Conservation (phyloP, 2,113 vertebrate species). For the Microtus oregoni region DNA sequence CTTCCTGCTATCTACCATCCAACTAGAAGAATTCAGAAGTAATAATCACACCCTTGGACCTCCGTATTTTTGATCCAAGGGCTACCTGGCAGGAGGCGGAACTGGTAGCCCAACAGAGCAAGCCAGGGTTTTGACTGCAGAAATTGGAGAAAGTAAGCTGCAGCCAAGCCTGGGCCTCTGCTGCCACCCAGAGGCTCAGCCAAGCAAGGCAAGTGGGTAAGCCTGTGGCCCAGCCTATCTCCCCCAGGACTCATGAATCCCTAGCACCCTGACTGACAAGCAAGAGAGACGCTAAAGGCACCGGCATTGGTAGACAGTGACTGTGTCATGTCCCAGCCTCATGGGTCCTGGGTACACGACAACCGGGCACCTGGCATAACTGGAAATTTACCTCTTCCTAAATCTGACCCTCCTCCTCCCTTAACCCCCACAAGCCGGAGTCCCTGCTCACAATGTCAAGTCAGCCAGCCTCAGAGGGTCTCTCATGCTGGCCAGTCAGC, state of each 20-base stretch:
- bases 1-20: neutral
- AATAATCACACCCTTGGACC: neutral
- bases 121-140: rapidly evolving
- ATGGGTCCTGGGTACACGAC: neutral
- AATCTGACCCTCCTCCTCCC: neutral
- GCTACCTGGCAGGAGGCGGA: neutral
- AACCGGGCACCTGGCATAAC: neutral
- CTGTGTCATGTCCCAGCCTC: neutral
- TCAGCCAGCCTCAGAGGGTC: neutral
- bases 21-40: neutral
- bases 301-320: neutral
- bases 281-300: neutral
- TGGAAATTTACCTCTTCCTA: neutral
- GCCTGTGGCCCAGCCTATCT: neutral
- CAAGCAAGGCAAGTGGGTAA: neutral
- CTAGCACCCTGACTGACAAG: neutral
- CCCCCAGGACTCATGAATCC: neutral
- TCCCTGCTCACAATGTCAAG: neutral
- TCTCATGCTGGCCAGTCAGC: neutral
- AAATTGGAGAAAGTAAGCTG: neutral
- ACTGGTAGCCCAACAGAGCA: neutral
- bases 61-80: neutral
- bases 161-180: slow-evolving; percentile 46
- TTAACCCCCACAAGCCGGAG: neutral
- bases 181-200: slow-evolving; percentile 70